Base-by-base conservation (phyloP, 2,113 vertebrate species). In the Amphiprion percula region DNA sequence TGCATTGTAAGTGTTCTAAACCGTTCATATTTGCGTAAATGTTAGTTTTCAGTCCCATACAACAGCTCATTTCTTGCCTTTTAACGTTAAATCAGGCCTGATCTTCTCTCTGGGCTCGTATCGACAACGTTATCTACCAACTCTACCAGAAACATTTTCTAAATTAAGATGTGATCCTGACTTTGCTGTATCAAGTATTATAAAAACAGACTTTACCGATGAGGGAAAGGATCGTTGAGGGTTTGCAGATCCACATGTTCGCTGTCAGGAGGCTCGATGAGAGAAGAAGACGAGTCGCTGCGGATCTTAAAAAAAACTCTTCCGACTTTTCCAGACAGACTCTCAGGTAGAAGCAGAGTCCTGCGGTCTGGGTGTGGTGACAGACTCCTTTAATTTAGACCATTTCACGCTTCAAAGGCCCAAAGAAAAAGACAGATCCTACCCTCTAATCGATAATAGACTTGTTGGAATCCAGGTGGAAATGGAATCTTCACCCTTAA, bases 331-430 rank as follows among this genome's bases (percentile, higher is more conserved):
- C 15, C 60, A 54, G 10, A 44, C 39, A 37, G 33, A 4, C 19
- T 9, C 2, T 63, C 4, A 56, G n/a, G 17, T n/a, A 19, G 47
- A 39, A 50, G 56, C 61, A n/a, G 54, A 30, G 16, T 37, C 33
- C 6, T 86, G 79, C 11, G 19, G 53, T 28, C 30, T 81, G 88
- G 85, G 90, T 88, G 90, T 88, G 90, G 87, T 83, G 79, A 66
- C 52, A 70, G n/a, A 76, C 37, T 65, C 69, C 19, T 74, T 37
- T 59, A 28, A 77, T 70, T 66, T 19, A 39, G 19, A 68, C 47
- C 0, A 66, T 50, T 80, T 74, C 44, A 37, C 54, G 41, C 58
- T 8, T 71, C 28, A 17, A 37, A 58, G 21, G 24, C 23, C 19
- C 19, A 24, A 49, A 50, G 37, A 8, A 68, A 46, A 54, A 16